Base-by-base conservation (phyloP, 30 jellyfish, hydroid and myxozoan genomes). In the Mastigias papua region DNA sequence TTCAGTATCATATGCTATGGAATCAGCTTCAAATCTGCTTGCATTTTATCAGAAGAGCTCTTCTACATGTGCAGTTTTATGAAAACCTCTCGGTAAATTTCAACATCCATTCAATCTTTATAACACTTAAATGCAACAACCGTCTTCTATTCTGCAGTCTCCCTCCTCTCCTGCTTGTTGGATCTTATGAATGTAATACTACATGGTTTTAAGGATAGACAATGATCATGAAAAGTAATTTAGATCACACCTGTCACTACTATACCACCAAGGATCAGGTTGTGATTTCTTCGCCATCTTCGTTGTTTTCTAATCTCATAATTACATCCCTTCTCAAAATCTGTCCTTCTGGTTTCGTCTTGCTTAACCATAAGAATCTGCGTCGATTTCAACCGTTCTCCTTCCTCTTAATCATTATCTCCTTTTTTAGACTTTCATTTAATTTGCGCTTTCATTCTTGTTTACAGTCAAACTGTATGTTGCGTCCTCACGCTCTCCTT, bases 401-500 rank as follows among this genome's bases (percentile, higher is more conserved):
- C 16, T 31, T 78, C 27, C 78, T 57, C 35, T 63, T 35, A 51
- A 7, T 35, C 75, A 73, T 73, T 19, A 1, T 73, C 69, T 23
- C 63, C 19, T 42, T 34, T 8, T 69, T 26, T 5, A 37, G 28
- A 3, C 20, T 69, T 69, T 69, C 25, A 22, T 17, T 65, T 16
- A 4, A 10, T 69, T 2, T 7, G 8, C 16, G 62, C 8, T 49
- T 23, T 33, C 62, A 32, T 19, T 13, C 13, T 78, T 78, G 88
- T 78, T 78, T 78, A 78, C 88, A 78, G 35, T 20, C 78, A 78
- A 61, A 34, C 88, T 31, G 34, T 29, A 29, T 19, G 22, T 7
- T 78, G 88, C 88, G 88, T 78, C 88, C 78, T 60, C 50, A 78
- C 88, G 88, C 88, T 8, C n/a, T 57, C 37, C 58, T 78, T 34